Base-by-base conservation (phyloP, 2,888 invertebrate species). In the Thyatira batis region DNA sequence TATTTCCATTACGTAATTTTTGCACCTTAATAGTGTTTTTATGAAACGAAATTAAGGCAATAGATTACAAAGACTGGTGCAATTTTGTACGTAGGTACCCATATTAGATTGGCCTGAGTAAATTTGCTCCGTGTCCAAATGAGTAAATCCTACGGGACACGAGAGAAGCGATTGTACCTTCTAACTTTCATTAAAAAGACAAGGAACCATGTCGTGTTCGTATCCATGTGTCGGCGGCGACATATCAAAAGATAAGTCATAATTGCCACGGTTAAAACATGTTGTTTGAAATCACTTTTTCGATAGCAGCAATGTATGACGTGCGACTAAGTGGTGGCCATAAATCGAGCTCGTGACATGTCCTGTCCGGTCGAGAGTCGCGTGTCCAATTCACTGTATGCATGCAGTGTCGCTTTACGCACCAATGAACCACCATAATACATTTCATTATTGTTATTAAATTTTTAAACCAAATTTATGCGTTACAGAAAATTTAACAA, bases 91-190 rank as follows among this genome's bases (percentile, higher is more conserved):
- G 74, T 76, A 68, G 73, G 74, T 76, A 67, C 69, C 73, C 65
- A 74, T 74, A 85, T 85, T 83, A 87, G 81, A 87, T 86, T 87
- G 85, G 80, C 74, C 75, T 76, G 82, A 82, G 87, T 85, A 87
- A 87, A 89, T 85, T 86, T 84, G 74, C 80, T 78, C 80, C 73
- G 76, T 80, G 85, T 80, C 84, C 81, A 82, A 87, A 87, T 86
- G 80, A 83, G 84, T 78, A 76, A 79, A 78, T 82, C 83, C 81
- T 76, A 66, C 58, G 82, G 78, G 81, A 79, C 74, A 60, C 67
- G 67, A 61, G 57, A 56, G 57, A 56, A 63, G 67, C 66, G 60
- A 69, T 59, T 65, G 71, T 67, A 70, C 70, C 73, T 76, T 74
- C 73, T 67, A 69, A 66, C 77, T 78, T 80, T 84, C 78, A 84